Conservation (phyloP, 2,113 vertebrate genomes). For the Thamnophis sirtalis region DNA sequence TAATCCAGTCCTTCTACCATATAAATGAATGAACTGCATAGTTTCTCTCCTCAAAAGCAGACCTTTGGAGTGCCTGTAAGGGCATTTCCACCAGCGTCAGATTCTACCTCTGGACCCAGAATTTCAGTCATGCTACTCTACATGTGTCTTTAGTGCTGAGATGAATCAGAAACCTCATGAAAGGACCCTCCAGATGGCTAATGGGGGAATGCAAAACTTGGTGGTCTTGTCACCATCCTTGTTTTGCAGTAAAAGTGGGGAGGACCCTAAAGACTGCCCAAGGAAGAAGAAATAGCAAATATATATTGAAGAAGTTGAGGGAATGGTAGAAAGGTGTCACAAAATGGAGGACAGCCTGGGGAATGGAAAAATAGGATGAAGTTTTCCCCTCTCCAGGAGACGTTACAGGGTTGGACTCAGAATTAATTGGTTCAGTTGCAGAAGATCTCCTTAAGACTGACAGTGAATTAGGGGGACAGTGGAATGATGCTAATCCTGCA, state of each 20-base stretch:
- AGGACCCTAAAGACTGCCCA: background rate
- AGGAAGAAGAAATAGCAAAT: background rate
- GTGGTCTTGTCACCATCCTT: background rate
- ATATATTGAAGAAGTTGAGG: background rate
- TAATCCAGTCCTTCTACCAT: background rate
- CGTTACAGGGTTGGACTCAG: background rate
- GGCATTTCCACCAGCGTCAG: background rate
- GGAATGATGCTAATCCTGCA: background rate
- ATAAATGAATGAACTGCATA: background rate
- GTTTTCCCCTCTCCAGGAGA: background rate
- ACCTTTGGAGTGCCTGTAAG: background rate
- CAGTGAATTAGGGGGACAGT: background rate
- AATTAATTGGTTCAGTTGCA: background rate
- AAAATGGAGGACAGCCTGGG: background rate
- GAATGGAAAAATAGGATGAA: background rate
- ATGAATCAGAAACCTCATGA: background rate
- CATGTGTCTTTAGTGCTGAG: background rate
- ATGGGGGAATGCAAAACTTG: background rate
- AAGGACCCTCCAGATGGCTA: background rate
- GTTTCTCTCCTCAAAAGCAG: background rate
- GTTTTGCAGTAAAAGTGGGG: background rate
- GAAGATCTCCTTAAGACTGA: background rate
- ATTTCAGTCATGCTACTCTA: background rate
- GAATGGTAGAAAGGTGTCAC: background rate
- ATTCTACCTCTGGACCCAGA: background rate